phyloP scores from a whole-genome alignment of 2,888 invertebrate species.

The Scaptomyza polygonia region DNA sequence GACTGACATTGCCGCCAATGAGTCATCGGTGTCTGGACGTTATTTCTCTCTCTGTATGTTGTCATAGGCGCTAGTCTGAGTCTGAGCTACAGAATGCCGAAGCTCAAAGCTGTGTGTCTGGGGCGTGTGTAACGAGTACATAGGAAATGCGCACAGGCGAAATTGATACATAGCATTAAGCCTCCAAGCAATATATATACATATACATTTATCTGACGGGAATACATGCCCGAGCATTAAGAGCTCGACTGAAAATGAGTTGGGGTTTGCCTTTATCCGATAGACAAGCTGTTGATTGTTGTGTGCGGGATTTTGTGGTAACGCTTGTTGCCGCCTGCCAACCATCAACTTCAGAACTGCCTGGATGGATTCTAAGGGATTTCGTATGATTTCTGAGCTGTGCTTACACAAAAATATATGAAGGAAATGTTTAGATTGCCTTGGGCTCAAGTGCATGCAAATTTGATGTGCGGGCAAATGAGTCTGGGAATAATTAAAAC shows the following conservation, averaged over 20 bases:
- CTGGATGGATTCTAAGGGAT: constrained; percentile 14
- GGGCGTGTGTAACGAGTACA: constrained; percentile 20
- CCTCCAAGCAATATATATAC: constrained; percentile 17
- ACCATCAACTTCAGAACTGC: constrained; percentile 22
- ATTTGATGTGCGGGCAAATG: constrained; percentile 16
- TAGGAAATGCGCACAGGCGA: constrained; percentile 44
- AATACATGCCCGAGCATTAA: constrained; percentile 11
- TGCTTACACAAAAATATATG: neutral
- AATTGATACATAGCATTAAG: constrained; percentile 56
- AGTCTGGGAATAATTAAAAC: neutral
- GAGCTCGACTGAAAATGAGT: neutral
- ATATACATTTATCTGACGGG: constrained; percentile 33
- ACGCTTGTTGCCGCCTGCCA: constrained; percentile 8
- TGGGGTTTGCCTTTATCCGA: constrained; percentile 14
- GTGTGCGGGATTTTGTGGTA: constrained; percentile 30
- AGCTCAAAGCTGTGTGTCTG: too few relatives aligned
- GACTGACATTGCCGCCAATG: constrained; percentile 37
- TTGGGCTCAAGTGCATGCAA: constrained; percentile 14
- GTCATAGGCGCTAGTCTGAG: constrained; percentile 34
- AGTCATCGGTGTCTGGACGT: constrained; percentile 57
- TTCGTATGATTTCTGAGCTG: constrained; percentile 9
- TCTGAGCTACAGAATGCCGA: constrained; percentile 2
- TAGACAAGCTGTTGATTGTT: constrained; percentile 66
- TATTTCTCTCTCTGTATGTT: constrained; percentile 17
- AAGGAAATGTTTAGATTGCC: constrained; percentile 7